Conservation (phyloP, 2,113 vertebrate species). For the Oncorhynchus mykiss region DNA sequence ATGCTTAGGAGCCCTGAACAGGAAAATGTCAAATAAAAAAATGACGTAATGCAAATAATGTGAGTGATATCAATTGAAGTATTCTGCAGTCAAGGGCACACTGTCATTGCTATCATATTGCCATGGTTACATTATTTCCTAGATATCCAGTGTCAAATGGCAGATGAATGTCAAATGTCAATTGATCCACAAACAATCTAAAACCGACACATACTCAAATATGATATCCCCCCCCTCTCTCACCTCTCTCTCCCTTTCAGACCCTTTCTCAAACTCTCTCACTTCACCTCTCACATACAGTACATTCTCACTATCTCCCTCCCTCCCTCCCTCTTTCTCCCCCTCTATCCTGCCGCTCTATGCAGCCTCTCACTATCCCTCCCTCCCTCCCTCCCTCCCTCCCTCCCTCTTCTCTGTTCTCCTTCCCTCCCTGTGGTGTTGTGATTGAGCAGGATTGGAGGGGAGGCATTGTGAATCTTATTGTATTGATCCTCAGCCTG, state of each 20-base stretch:
- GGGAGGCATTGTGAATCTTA: conserved; percentile 60
- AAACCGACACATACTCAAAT: conserved; percentile 11
- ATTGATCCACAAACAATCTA: conserved; percentile 19
- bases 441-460: conserved; percentile 68
- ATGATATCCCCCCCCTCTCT: not conserved
- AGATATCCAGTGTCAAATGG: conserved; percentile 25
- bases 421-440: conserved; percentile 43
- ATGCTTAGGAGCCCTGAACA: not conserved
- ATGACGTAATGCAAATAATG: not conserved
- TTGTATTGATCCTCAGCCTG: conserved; percentile 69
- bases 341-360: not conserved
- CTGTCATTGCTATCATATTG: conserved; percentile 24
- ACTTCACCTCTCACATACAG: not conserved
- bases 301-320: not conserved
- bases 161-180: conserved; percentile 34
- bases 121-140: not conserved
- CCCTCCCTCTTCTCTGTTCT: conserved; percentile 14
- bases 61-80: not conserved
- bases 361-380: not conserved
- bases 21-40: not conserved
- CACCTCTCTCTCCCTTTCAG: not conserved
- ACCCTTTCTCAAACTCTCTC: not conserved
- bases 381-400: conserved; percentile 11
- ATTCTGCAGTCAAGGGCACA: conserved; percentile 43
- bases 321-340: conserved; percentile 28